Conservation (phyloP, 2,888 invertebrate genomes). For the Allolobophora icterica region DNA sequence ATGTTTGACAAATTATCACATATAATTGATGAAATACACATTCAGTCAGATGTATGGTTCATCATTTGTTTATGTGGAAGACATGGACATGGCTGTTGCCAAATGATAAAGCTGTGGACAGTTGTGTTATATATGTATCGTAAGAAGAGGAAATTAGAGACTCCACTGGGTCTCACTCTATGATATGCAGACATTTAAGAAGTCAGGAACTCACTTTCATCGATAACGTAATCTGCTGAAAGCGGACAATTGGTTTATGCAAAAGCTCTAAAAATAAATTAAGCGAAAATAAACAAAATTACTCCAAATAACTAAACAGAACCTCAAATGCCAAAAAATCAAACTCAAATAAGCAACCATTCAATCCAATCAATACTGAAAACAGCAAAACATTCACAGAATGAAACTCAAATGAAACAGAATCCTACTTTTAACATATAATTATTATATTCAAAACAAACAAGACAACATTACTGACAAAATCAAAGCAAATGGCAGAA, state of each 20-base stretch:
- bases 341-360: neutral
- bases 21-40: neutral
- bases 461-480: neutral
- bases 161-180: neutral
- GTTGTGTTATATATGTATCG: neutral
- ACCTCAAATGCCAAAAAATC: neutral
- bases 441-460: neutral
- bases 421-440: neutral
- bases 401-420: neutral
- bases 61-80: neutral
- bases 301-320: neutral
- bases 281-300: neutral
- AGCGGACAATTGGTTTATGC: conserved; percentile 26
- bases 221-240: conserved; percentile 22
- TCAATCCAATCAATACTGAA: neutral
- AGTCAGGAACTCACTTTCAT: conserved; percentile 13
- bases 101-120: neutral
- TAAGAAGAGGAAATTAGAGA: neutral
- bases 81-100: no score
- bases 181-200: neutral
- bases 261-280: conserved; percentile 25
- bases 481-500: neutral
- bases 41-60: no score
- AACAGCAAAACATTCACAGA: neutral
- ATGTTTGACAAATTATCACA: neutral